Evolutionary conservation across 2,888 invertebrate genomes (phyloP), one percentile per base, ranked within the genome.

Genomic region (Dicroscelio sp.): DNA sequence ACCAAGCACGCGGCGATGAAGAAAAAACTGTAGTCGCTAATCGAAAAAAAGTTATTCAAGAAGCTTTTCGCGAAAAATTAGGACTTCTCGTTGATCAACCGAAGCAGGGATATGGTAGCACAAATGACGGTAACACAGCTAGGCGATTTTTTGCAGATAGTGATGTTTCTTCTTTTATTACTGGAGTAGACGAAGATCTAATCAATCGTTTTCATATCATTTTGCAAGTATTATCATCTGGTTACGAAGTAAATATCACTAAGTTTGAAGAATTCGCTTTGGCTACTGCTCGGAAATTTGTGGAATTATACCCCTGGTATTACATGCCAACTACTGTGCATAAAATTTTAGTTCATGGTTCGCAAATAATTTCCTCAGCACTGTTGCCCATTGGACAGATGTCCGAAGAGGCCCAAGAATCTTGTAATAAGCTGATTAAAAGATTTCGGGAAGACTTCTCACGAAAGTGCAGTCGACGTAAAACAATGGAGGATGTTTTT

Each of bases 81-180:
- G 69, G 71, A 33, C 79, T 87, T 23, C 67, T 38, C 8, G 58
- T 87, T 25, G 90, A 90, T 23, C 30, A 60, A 33, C 83, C 86
- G 31, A 91, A 86, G 48, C 85, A 52, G 30, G 88, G 88, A 20
- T 80, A 75, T 48, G 88, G 90, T 1, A 85, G 75, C 30, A 71
- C 73, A 0, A 88, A 91, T 27, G 78, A 88, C 31, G 90, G 88
- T 4, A 90, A 90, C 30, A 90, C 85, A 3, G 87, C 90, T n/a
- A 55, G 88, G 38, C 79, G 88, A 4, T 88, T 88, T 48, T 88
- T 88, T 63, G 43, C 86, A 83, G 73, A 88, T 48, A 43, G 71
- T 10, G 5, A n/a, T 4, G 23, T 52, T 27, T 79, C 87, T 17
- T 55, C 86, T 23, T 4, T n/a, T 17, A 73, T 80, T 10, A 58